Base-by-base conservation (phyloP, 64 coral and sea anemone genomes). In the Stichodactyla mertensii region DNA sequence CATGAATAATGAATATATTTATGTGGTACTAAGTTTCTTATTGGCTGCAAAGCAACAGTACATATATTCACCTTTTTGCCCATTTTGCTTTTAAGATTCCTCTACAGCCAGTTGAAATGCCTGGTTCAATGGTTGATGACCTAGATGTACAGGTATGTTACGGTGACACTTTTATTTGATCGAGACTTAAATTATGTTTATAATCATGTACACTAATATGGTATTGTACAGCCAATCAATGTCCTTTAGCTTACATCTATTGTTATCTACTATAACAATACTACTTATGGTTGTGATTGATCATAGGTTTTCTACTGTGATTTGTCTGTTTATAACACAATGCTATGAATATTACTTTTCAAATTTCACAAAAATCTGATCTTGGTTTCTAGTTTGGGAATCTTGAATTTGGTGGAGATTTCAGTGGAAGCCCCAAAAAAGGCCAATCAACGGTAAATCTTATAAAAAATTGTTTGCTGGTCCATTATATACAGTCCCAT, bases 321-420 rank as follows among this genome's bases (percentile, higher is more conserved):
- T 45, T 3, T 45, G 36, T 45, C 36, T 45, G 36, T 45, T 45
- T 45, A 45, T 45, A 45, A 45, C 36, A 45, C 36, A 45, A 45
- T 45, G 36, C 16, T 14, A 62, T 16, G 20, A 22, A 22, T 66
- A n/a, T 22, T 0, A 13, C 13, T 61, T 61, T 5, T 16, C 3
- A 13, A 13, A 61, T 16, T 16, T 22, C 58, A 10, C 36, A 53
- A 14, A 81, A 60, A 45, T 81, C 61, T 78, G 84, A 70, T 13
- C 85, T 91, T 16, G 84, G 52, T 85, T 84, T 92, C 58, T 66
- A 95, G 90, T 95, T 95, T 95, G 93, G 93, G 71, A 95, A 95
- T 92, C 86, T 95, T 67, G 93, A 95, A 67, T 95, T 95, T 89
- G 87, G 87, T 80, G 93, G 93, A 84, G 93, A 86, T 74, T 74